Evolutionary conservation across 2,888 invertebrate species (phyloP).

Genomic region (Meghimatium bilineatum): DNA sequence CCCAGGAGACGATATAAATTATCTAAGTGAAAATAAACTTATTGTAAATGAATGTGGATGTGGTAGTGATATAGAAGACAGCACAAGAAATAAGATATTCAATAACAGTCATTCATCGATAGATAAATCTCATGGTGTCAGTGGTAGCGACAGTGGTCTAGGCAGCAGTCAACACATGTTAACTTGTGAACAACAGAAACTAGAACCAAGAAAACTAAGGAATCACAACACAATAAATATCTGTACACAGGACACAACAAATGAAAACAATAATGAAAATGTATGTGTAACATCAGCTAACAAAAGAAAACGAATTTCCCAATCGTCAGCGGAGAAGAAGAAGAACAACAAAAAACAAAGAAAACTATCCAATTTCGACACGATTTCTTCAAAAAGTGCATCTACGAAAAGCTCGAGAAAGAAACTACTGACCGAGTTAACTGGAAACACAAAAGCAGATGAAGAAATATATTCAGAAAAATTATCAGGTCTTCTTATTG

Average conservation of each 20-base stretch:
- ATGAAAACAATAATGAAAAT: background rate
- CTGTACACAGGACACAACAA: no score
- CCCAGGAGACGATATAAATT: background rate
- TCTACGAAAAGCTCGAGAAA: background rate
- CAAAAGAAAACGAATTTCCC: background rate
- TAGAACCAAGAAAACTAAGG: no score
- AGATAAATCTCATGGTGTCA: background rate
- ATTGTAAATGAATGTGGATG: background rate
- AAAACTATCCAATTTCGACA: background rate
- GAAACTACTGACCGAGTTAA: background rate
- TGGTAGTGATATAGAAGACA: background rate
- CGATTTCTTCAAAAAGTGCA: background rate
- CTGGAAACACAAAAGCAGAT: background rate
- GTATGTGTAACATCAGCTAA: background rate
- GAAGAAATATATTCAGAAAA: background rate
- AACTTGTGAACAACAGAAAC: background rate
- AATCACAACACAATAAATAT: background rate
- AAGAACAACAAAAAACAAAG: background rate
- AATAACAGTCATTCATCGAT: background rate
- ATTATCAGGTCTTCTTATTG: no score
- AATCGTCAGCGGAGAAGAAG: background rate
- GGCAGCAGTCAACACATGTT: constrained; percentile 4
- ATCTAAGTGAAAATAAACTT: background rate
- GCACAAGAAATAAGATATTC: background rate
- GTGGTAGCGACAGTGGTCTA: constrained; percentile 18